Evolutionary conservation across 2,888 invertebrate genomes (phyloP).

Genomic region (Phanerotoma sp.): DNA sequence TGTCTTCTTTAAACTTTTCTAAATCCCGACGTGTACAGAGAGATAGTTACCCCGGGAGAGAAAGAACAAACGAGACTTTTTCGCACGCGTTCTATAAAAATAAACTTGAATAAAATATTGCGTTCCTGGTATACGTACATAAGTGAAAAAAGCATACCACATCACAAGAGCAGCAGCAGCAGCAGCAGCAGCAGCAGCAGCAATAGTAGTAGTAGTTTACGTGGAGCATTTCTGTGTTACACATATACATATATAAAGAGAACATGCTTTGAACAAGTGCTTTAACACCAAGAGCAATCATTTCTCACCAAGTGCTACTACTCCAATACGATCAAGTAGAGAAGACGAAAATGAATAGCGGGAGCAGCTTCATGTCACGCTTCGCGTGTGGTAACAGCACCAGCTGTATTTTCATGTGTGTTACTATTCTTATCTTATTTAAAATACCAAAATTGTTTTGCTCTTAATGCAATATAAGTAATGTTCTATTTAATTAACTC

Average conservation of each 20-base stretch:
- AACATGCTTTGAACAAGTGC: not conserved
- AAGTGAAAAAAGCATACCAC: not conserved
- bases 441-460: too few species aligned
- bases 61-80: conserved; percentile 21
- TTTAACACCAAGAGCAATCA: conserved; percentile 1
- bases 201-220: too few species aligned
- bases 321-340: not conserved
- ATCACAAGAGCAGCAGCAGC: too few species aligned
- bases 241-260: too few species aligned
- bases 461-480: too few species aligned
- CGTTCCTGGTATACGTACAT: too few species aligned
- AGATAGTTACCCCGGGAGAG: too few species aligned
- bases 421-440: not conserved
- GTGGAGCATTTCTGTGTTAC: too few species aligned
- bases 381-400: conserved; percentile 19
- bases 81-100: conserved; percentile 20
- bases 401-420: conserved; percentile 9
- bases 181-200: too few species aligned
- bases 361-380: conserved; percentile 10
- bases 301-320: conserved; percentile 8
- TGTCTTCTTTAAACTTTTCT: conserved; percentile 7
- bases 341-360: not conserved
- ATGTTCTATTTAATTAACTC: too few species aligned
- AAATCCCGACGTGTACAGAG: not conserved
- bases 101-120: conserved; percentile 30